Percentiles rank a stretch among this genome's conserved stretches.
Conservation (phyloP, 2,113 vertebrate genomes). For the Anser cygnoides region DNA sequence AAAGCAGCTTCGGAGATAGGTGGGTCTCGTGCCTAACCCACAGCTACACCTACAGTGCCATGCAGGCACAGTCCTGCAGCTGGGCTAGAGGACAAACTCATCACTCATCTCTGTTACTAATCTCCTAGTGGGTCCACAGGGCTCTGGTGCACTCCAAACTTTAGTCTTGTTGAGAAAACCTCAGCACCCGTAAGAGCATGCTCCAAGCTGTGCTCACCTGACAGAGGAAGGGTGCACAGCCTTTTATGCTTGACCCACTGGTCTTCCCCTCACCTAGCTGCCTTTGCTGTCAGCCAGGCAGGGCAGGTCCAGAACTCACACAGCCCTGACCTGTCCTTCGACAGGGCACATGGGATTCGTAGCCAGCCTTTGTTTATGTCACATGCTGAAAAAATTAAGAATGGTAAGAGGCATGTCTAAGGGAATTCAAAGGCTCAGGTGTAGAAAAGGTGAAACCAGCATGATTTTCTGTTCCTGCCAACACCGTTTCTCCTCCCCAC, state of each 20-base stretch:
- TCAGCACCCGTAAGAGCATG: accelerated
- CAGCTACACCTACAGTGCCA: not conserved
- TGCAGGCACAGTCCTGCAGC: not conserved
- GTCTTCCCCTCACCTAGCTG: not conserved
- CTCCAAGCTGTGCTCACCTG: not conserved
- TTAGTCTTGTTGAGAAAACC: not conserved
- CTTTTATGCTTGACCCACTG: not conserved
- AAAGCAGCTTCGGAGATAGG: not conserved
- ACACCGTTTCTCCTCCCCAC: not conserved
- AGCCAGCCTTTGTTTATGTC: not conserved
- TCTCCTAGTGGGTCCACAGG: not conserved
- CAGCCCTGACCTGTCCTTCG: not conserved
- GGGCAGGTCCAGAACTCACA: not conserved
- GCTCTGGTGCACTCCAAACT: accelerated
- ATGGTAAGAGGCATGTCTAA: not conserved
- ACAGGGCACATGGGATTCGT: not conserved
- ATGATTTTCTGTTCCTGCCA: not conserved
- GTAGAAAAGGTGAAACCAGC: not conserved
- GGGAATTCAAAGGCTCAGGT: not conserved
- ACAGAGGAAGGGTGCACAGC: not conserved
- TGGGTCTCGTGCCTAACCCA: not conserved
- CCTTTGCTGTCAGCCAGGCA: not conserved
- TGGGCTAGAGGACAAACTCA: not conserved
- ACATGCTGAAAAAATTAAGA: not conserved
- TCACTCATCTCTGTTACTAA: not conserved